Base-by-base conservation (phyloP, 2,888 invertebrate species). In the Drosophila sordidula region DNA sequence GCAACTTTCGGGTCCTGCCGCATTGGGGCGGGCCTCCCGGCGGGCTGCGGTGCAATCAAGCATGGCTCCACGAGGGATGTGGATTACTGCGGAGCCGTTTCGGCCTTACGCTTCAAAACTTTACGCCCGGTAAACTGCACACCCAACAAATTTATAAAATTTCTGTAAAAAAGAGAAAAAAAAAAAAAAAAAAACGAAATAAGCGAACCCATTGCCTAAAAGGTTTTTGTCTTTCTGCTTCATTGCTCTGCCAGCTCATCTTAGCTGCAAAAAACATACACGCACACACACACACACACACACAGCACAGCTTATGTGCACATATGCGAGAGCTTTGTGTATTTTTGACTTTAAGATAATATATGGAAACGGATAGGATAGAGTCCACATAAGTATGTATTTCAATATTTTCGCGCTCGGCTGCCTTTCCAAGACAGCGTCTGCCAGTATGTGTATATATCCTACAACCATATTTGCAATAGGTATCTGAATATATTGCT, bases 71-170 rank as follows among this genome's bases (percentile, higher is more conserved):
- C 77, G 70, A 80, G 80, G 80, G 75, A 73, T 76, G 75, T 76
- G 84, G 87, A 83, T 86, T 86, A 83, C 69, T 38, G 50, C 18
- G 66, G 46, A 65, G 59, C 65, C 74, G 56, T 76, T 81, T 67
- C 67, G 65, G 85, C 79, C 80, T 86, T 73, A 75, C 78, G 82
- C 75, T 78, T 78, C 70, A 77, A 78, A 76, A 67, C 77, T 78
- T 77, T 74, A 74, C 74, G 77, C 78, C 70, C 74, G 61, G 74
- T 70, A 78, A 77, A 66, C 78, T 70, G 63, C 66, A 64, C 59
- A 74, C 42, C 63, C 70, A 68, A 72, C 72, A 77, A 71, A 70
- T 78, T 74, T 74, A 61, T 55, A 78, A 77, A 74, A 77, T 61
- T 78, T 73, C 36, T 22, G 58, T 56, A 22, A 50, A 50, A 54